Evolutionary conservation across 2,113 vertebrate genomes (phyloP), one percentile per base, ranked within the genome.

Genomic region (Hippocampus guttulatus): DNA sequence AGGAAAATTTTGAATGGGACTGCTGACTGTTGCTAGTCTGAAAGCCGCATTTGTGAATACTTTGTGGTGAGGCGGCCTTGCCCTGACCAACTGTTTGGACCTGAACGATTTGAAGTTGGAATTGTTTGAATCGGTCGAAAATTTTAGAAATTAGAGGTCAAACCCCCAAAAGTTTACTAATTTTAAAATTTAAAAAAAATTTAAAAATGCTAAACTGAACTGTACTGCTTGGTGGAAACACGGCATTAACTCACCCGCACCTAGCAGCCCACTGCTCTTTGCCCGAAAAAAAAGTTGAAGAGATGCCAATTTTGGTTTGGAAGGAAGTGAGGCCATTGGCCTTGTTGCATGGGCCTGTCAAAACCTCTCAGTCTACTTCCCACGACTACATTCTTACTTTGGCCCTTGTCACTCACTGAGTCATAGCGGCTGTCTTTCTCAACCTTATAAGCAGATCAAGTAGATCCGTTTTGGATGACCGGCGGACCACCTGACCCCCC

Each of bases 391-490:
- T 65, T 65, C 43, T 25, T 80, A 82, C 80, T 71, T 87, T 84
- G 88, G 86, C 43, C 80, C 78, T 91, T 88, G 83, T 92, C 88
- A 87, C 82, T 94, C 93, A 94, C 94, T 94, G 93, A 95, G 94
- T 77, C 21, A 45, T 67, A 33, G 40, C n/a, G 27, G 15, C 67
- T 71, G 71, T 27, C 11, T 67, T 65, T 67, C 58, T 74, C 63
- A 25, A 74, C 67, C 30, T 61, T 15, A 70, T 57, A 70, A 40
- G 54, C 66, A 41, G 58, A 60, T 74, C 74, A 68, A 70, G 64
- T 64, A 16, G 8, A 69, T 69, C 51, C 4, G 2, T 40, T 71
- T 73, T 67, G n/a, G 62, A 64, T 63, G 79, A 14, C 58, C 40
- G 79, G 65, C 79, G 27, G 45, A 75, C 58, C 51, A 71, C 21